These are phyloP conservation scores for Paramuricea clavata DNA, from an alignment of 92 coral and sea anemone species.

Conservation along the genomic window DNA sequence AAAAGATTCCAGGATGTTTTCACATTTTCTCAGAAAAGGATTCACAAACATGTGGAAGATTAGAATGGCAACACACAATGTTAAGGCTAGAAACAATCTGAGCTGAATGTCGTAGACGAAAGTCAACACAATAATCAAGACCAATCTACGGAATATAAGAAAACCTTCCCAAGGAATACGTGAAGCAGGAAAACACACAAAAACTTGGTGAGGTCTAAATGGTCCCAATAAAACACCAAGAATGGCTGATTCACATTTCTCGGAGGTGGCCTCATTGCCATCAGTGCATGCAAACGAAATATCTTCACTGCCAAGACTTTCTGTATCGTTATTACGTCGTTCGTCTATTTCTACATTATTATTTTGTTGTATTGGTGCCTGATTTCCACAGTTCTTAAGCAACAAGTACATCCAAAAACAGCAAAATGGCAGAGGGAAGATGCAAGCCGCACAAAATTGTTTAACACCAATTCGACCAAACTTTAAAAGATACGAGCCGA, in stretches of 20 bases:
- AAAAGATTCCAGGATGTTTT: too few relatives aligned
- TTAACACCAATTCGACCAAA: background rate
- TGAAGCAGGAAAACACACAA: constrained; percentile 15
- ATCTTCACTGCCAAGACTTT: background rate
- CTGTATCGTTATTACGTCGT: background rate
- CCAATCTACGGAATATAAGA: constrained; percentile 23
- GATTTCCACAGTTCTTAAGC: background rate
- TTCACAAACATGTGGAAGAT: too few relatives aligned
- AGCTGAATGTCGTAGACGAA: constrained; percentile 26
- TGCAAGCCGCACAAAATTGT: constrained; percentile 28
- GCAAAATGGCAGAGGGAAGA: constrained; percentile 39
- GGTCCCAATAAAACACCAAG: constrained; percentile 15
- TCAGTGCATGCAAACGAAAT: background rate
- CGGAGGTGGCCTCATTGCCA: background rate
- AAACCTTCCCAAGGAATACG: constrained; percentile 41
- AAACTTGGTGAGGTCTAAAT: background rate
- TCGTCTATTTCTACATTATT: background rate
- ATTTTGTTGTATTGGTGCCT: background rate
- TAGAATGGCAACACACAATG: too few relatives aligned
- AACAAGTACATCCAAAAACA: constrained; percentile 29
- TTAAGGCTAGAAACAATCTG: too few relatives aligned
- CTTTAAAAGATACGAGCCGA: constrained; percentile 18
- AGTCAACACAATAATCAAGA: constrained; percentile 29
- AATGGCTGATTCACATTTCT: background rate
- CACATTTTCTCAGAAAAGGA: too few relatives aligned